Conservation (phyloP, 2,888 invertebrate genomes). For the Diachrysia chrysitis region DNA sequence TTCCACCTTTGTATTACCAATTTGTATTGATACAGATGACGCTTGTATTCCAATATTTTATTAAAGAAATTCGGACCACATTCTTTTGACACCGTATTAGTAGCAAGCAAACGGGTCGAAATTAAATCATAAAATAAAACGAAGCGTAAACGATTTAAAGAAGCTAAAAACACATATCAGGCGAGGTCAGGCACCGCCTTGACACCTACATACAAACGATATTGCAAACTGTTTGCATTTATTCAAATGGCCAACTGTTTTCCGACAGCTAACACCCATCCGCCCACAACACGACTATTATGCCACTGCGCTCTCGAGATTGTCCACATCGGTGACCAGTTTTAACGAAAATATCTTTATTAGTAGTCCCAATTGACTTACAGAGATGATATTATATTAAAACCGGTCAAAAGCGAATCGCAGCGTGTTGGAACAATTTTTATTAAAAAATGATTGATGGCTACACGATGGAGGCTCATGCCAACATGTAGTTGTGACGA, state of each 20-base stretch:
- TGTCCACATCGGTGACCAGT: constrained; percentile 22
- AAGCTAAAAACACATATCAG: constrained; percentile 30
- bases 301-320: constrained; percentile 13
- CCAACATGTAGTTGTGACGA: constrained; percentile 36
- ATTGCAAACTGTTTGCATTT: constrained; percentile 54
- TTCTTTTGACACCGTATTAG: constrained; percentile 5
- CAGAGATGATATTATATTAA: constrained; percentile 22
- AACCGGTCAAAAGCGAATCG: constrained; percentile 30
- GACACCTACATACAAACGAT: constrained; percentile 38
- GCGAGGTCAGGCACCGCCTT: constrained; percentile 40
- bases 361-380: constrained; percentile 34
- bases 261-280: constrained; percentile 43
- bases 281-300: constrained; percentile 41
- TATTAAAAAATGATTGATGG: constrained; percentile 53
- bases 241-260: constrained; percentile 50
- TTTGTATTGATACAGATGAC: constrained; percentile 25
- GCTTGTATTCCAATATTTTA: neutral
- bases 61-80: constrained; percentile 19
- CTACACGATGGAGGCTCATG: constrained; percentile 30
- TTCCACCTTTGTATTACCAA: constrained; percentile 6
- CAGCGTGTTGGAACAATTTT: constrained; percentile 30
- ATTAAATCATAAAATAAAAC: constrained; percentile 11
- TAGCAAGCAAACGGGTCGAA: neutral
- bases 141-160: constrained; percentile 21
- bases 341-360: constrained; percentile 37